phyloP scores from a whole-genome alignment of 2,797 vertebrate species.

The Falco biarmicus region DNA sequence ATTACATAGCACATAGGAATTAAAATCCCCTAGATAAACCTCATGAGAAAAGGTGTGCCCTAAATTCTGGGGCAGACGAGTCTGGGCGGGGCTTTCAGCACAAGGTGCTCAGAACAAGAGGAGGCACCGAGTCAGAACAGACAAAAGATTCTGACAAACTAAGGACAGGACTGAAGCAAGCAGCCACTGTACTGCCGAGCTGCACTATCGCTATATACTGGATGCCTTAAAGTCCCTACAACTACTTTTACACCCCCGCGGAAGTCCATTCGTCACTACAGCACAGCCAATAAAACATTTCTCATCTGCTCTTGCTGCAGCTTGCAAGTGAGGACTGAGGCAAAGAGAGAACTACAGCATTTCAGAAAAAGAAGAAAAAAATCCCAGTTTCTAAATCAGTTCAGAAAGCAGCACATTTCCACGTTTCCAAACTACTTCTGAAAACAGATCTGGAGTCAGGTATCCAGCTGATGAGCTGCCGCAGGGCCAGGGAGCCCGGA shows the following conservation, averaged over 20 bases:
- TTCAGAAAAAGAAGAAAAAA: neutral
- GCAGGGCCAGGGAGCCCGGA: neutral
- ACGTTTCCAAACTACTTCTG: neutral
- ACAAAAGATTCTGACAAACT: neutral
- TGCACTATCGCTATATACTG: rapidly evolving
- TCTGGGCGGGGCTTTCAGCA: neutral
- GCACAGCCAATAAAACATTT: neutral
- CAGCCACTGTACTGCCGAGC: neutral
- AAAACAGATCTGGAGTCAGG: neutral
- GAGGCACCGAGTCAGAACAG: neutral
- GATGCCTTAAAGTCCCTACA: neutral
- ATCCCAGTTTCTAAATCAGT: neutral
- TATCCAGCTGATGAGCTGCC: neutral
- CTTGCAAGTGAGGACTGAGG: neutral
- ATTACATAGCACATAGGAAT: neutral
- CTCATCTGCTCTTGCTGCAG: neutral
- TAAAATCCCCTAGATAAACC: neutral
- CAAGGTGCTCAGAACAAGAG: rapidly evolving
- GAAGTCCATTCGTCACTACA: neutral
- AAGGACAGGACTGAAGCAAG: neutral
- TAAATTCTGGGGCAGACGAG: neutral
- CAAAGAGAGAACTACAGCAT: neutral
- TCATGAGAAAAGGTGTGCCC: neutral
- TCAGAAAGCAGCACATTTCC: neutral
- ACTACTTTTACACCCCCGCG: neutral